A percentile compares a stretch with the other conserved stretches of the same genome.
These are phyloP conservation scores for Lytechinus variegatus DNA, from an alignment of 35 echinoderm and acorn worm species.

Conservation along the genomic window DNA sequence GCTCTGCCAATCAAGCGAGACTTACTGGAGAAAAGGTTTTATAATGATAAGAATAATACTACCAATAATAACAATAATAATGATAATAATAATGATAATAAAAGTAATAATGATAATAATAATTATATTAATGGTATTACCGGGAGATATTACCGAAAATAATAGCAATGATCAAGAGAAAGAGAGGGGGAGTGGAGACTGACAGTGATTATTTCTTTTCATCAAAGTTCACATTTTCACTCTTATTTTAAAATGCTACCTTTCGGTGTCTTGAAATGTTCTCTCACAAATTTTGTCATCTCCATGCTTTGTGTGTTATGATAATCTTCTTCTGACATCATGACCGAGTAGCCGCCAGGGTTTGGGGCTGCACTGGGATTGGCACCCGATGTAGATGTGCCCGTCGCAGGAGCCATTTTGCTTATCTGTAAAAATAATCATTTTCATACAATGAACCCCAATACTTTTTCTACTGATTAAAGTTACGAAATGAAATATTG, in stretches of 20 bases:
- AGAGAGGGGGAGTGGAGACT: neutral
- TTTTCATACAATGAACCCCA: neutral
- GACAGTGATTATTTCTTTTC: too few relatives aligned
- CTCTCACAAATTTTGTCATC: slow-evolving; percentile 42
- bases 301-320: slow-evolving; percentile 50
- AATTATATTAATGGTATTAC: too few relatives aligned
- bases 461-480: too few relatives aligned
- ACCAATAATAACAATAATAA: neutral
- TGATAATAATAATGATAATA: neutral
- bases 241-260: neutral
- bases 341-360: slow-evolving; percentile 24
- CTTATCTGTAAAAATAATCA: neutral
- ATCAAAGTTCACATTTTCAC: too few relatives aligned
- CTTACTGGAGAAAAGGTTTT: too few relatives aligned
- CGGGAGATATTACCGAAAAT: too few relatives aligned
- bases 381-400: neutral
- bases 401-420: neutral
- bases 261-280: slow-evolving; percentile 30
- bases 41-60: too few relatives aligned
- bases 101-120: too few relatives aligned
- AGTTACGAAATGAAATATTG: too few relatives aligned
- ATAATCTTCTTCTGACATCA: slow-evolving; percentile 49
- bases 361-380: neutral
- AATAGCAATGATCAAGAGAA: neutral
- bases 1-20: too few relatives aligned